phyloP scores from a whole-genome alignment of 2,888 invertebrate genomes.

The Drosophila picticornis region DNA sequence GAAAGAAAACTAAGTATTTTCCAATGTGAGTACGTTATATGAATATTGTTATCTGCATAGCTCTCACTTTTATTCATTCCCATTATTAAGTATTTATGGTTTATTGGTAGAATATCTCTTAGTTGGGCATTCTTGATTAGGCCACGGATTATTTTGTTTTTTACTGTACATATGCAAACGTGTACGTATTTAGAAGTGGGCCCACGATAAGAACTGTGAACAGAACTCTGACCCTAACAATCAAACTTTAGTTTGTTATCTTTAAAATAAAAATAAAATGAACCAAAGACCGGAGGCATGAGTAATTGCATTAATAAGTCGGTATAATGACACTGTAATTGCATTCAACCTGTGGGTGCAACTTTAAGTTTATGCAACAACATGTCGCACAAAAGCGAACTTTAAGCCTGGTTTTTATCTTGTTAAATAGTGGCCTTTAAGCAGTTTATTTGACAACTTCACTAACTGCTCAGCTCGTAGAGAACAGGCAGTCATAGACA shows the following conservation, averaged over 20 bases:
- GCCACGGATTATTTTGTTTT: background rate
- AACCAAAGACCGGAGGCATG: background rate
- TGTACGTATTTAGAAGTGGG: conserved; percentile 1
- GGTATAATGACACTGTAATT: background rate
- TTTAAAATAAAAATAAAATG: background rate
- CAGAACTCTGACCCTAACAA: conserved; percentile 47
- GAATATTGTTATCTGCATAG: background rate
- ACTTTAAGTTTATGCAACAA: background rate
- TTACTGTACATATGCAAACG: background rate
- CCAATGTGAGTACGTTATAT: background rate
- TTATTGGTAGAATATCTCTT: background rate
- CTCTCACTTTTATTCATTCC: background rate
- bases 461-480: background rate
- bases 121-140: background rate
- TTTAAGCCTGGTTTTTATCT: background rate
- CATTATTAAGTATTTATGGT: too few species aligned
- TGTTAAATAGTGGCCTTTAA: background rate
- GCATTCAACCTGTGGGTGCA: background rate
- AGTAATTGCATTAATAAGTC: background rate
- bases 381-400: background rate
- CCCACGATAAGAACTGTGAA: conserved; percentile 36
- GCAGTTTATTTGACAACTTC: background rate
- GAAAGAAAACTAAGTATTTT: background rate
- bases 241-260: conserved; percentile 40
- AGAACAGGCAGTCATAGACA: background rate